phyloP scores from a whole-genome alignment of 2,113 vertebrate species.

The Murina feae region DNA sequence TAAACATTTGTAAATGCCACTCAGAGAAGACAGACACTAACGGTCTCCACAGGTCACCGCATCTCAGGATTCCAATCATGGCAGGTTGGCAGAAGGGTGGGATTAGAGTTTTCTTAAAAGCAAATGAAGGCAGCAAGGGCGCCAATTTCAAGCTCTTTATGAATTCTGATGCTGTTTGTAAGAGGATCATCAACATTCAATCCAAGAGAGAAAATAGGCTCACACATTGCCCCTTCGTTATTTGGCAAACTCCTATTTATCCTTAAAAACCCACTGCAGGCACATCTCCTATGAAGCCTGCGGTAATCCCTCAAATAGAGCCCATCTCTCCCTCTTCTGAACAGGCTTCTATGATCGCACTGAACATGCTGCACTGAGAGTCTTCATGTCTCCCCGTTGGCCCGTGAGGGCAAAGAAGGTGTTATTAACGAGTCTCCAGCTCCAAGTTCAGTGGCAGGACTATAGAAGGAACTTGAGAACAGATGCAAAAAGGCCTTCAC shows the following conservation, averaged over 20 bases:
- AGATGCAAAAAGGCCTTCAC: neutral
- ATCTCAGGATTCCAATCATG: neutral
- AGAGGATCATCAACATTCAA: neutral
- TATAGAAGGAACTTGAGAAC: neutral
- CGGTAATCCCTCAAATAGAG: neutral
- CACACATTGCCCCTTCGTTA: neutral
- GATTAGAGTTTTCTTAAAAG: conserved; percentile 10
- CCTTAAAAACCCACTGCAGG: neutral
- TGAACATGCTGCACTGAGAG: no score
- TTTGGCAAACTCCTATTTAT: neutral
- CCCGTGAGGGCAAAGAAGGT: neutral
- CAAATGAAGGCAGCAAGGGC: neutral
- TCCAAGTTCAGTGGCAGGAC: neutral
- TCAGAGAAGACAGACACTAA: neutral
- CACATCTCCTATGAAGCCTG: neutral
- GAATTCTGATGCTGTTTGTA: neutral
- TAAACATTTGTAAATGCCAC: neutral
- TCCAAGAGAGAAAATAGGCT: neutral
- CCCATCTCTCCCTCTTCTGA: neutral
- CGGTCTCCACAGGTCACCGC: neutral
- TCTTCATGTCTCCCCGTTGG: neutral
- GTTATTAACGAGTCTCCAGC: neutral
- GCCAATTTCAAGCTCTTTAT: neutral
- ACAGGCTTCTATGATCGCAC: neutral
- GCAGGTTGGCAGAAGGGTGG: neutral